A percentile compares a stretch with the other conserved stretches of the same genome.
Evolutionary conservation across 1,140 invertebrate species (phyloP).

Genomic region (Steinernema khuongi): DNA sequence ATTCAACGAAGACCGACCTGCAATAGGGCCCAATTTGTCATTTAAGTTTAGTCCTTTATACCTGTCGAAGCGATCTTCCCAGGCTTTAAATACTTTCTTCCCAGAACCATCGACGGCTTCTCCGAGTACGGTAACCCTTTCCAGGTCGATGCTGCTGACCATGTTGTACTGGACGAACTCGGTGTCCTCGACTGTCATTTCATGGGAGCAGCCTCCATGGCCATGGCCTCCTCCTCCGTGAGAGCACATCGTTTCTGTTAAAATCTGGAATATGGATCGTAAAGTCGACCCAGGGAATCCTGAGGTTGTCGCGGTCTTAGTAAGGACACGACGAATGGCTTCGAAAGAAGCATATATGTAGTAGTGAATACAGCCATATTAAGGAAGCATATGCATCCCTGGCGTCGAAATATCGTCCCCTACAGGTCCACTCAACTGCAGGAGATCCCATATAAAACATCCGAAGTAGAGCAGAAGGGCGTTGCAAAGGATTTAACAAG

Average conservation of each 20-base stretch:
- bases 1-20: conserved; percentile 75
- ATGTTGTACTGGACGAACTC: conserved; percentile 77
- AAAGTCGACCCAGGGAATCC: too few species aligned
- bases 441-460: too few species aligned
- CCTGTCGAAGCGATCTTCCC: conserved; percentile 77
- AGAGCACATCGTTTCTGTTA: conserved; percentile 31
- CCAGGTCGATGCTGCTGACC: conserved; percentile 65
- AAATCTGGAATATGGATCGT: neutral
- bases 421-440: too few species aligned
- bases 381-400: too few species aligned
- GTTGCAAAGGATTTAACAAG: neutral
- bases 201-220: conserved; percentile 62
- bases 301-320: too few species aligned
- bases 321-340: too few species aligned
- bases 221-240: conserved; percentile 46
- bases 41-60: conserved; percentile 59
- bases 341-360: too few species aligned
- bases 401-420: too few species aligned
- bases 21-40: conserved; percentile 41
- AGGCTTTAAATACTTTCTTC: conserved; percentile 81
- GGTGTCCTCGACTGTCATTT: conserved; percentile 61
- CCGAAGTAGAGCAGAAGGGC: neutral
- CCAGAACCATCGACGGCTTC: conserved; percentile 77
- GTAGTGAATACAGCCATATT: too few species aligned
- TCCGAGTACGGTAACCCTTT: conserved; percentile 68